Conservation (phyloP, 2,113 vertebrate genomes). For the Tragelaphus buxtoni region DNA sequence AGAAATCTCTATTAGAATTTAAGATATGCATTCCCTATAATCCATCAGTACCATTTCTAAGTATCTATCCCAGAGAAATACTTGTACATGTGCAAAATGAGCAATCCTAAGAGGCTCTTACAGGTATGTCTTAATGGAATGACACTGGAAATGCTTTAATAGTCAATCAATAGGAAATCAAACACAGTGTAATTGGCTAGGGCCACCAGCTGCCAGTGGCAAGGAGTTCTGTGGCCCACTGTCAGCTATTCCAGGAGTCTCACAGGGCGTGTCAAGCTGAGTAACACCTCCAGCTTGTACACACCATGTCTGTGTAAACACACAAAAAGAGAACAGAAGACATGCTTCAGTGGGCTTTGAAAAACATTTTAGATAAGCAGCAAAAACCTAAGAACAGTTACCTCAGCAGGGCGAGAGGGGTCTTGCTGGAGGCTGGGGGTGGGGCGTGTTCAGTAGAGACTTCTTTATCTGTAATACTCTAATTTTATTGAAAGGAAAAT, state of each 20-base stretch:
- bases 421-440: background rate
- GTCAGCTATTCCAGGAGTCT: background rate
- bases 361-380: background rate
- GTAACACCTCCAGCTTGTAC: background rate
- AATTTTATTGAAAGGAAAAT: constrained; percentile 52
- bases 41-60: background rate
- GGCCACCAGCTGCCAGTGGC: background rate
- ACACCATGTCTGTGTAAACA: background rate
- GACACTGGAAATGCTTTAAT: background rate
- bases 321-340: background rate
- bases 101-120: background rate
- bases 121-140: background rate
- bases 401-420: background rate
- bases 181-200: accelerated
- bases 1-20: background rate
- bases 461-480: background rate
- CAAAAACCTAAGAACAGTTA: background rate
- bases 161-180: background rate
- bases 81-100: background rate
- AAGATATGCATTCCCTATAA: background rate
- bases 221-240: background rate
- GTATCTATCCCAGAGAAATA: background rate
- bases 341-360: background rate
- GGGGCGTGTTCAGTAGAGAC: background rate
- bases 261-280: background rate